These are phyloP conservation scores for Porites rus DNA, from an alignment of 92 coral and sea anemone genomes.

Conservation along the genomic window DNA sequence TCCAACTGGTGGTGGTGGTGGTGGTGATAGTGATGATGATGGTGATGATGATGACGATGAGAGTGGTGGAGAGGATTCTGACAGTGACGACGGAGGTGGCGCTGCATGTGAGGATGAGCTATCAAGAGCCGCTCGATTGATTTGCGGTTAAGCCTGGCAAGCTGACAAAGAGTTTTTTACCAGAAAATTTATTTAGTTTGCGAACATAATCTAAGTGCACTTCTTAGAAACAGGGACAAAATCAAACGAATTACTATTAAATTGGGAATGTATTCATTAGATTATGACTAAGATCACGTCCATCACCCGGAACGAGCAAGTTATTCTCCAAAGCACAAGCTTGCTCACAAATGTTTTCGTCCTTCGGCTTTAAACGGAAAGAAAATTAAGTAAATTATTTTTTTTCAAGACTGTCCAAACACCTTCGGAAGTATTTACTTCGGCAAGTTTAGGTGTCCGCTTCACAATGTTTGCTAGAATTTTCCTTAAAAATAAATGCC, in stretches of 20 bases:
- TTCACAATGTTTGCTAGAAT: no score
- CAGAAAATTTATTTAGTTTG: background rate
- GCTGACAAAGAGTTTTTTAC: background rate
- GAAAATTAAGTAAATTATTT: no score
- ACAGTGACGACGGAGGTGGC: background rate
- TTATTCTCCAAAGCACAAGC: no score
- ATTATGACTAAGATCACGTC: no score
- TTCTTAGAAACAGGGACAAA: background rate
- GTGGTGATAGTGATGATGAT: background rate
- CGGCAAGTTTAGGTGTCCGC: no score
- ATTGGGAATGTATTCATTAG: no score
- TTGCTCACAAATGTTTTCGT: no score
- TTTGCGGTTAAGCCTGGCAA: background rate
- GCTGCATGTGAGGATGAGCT: slow-evolving; percentile 7
- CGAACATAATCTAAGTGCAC: background rate
- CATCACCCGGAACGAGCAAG: no score
- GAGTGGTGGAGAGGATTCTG: background rate
- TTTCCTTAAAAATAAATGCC: no score
- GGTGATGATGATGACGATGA: background rate
- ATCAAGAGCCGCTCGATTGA: background rate
- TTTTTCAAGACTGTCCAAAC: no score
- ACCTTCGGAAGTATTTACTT: no score
- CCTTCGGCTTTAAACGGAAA: no score
- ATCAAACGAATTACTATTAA: background rate
- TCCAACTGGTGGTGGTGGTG: background rate